A percentile compares a stretch with the other conserved stretches of the same genome.
Conservation (phyloP, 2,113 vertebrate genomes). For the Eonycteris spelaea region DNA sequence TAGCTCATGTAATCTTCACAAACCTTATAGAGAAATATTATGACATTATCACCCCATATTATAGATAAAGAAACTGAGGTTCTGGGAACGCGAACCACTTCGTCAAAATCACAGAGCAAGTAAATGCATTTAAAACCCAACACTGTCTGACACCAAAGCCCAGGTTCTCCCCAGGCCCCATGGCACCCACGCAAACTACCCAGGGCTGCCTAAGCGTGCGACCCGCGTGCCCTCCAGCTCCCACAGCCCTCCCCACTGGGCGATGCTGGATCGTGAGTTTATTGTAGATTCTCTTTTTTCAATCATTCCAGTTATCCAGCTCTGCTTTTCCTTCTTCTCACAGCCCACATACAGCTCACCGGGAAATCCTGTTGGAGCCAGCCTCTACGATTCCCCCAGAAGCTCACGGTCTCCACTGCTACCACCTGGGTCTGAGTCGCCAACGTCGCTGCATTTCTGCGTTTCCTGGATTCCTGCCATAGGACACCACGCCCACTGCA, state of each 20-base stretch:
- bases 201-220: rapidly evolving
- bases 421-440: not conserved
- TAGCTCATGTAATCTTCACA: not conserved
- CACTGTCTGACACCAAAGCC: not conserved
- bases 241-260: rapidly evolving
- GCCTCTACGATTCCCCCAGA: not conserved
- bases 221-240: rapidly evolving
- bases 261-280: not conserved
- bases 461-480: not conserved
- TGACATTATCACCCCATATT: not conserved
- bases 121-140: not conserved
- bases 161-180: not conserved
- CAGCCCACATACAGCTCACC: not conserved
- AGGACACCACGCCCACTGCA: not conserved
- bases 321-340: not conserved
- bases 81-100: not conserved
- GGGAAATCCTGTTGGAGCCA: not conserved
- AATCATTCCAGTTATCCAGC: not conserved
- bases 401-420: not conserved
- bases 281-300: not conserved
- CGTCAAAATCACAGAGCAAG: not conserved
- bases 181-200: rapidly evolving
- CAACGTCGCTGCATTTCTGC: not conserved
- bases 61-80: not conserved
- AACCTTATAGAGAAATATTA: rapidly evolving